Evolutionary conservation across 2,113 vertebrate genomes (phyloP).

Genomic region (Electrona antarctica): DNA sequence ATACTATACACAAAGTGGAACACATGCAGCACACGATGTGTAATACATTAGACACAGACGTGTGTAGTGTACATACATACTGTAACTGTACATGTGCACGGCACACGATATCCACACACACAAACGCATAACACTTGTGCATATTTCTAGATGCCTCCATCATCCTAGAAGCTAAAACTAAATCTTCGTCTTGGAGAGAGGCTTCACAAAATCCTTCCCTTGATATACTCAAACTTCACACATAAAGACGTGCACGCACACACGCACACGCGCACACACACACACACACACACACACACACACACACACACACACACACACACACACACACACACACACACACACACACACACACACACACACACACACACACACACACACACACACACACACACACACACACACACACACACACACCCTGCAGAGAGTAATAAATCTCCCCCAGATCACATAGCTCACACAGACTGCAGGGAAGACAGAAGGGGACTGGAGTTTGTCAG

Average conservation of each 20-base stretch:
- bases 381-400: constrained; percentile 7
- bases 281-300: constrained; percentile 9
- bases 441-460: constrained; percentile 46
- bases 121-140: constrained; percentile 10
- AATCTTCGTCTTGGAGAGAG: constrained; percentile 32
- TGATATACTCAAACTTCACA: constrained; percentile 39
- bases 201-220: constrained; percentile 45
- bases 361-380: constrained; percentile 9
- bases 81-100: not conserved
- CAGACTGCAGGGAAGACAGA: constrained; percentile 52
- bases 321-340: constrained; percentile 11
- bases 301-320: constrained; percentile 7
- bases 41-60: too few relatives aligned
- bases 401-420: constrained; percentile 19
- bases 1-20: not conserved
- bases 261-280: too few relatives aligned
- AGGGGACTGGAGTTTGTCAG: constrained; percentile 42
- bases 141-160: constrained; percentile 8
- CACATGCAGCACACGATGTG: too few relatives aligned
- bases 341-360: constrained; percentile 4
- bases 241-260: too few relatives aligned
- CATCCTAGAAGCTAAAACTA: constrained; percentile 21
- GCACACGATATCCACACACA: not conserved
- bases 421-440: constrained; percentile 54
- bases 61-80: too few relatives aligned